phyloP scores from a whole-genome alignment of 2,113 vertebrate species.

The Podarcis cretensis region DNA sequence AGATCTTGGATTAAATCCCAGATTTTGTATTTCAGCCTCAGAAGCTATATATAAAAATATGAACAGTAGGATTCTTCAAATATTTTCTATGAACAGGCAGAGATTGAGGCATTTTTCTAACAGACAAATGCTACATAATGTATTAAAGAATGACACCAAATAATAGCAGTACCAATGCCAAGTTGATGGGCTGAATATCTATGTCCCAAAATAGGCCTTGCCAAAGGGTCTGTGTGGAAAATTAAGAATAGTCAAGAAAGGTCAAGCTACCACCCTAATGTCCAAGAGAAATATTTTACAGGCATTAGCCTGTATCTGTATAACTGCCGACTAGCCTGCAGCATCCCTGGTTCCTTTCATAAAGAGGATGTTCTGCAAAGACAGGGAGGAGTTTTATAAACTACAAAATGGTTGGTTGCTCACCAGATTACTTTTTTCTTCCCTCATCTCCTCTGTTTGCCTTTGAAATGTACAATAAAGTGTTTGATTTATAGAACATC shows the following conservation, averaged over 20 bases:
- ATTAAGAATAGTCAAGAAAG: accelerated
- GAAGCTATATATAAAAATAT: background rate
- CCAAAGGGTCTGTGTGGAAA: background rate
- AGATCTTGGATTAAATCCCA: background rate
- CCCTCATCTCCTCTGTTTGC: slow-evolving; percentile 31
- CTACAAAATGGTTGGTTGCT: background rate
- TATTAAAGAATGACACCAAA: background rate
- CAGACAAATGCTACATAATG: background rate
- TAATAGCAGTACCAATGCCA: background rate
- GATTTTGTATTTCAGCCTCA: background rate
- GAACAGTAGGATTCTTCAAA: background rate
- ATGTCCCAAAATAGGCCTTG: background rate
- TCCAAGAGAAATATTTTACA: slow-evolving; percentile 2
- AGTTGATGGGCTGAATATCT: background rate
- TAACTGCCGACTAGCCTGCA: background rate
- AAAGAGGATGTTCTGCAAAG: background rate
- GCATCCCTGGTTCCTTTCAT: background rate
- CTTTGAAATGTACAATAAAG: slow-evolving; percentile 40
- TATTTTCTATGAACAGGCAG: background rate
- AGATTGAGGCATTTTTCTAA: background rate
- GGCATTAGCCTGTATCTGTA: background rate
- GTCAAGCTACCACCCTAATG: background rate
- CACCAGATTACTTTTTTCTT: slow-evolving; percentile 26
- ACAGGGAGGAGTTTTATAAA: slow-evolving; percentile 2
- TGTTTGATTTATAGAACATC: slow-evolving; percentile 25